Percentiles rank a stretch among this genome's conserved stretches.
These are phyloP conservation scores for Ceratotherium simum DNA, from an alignment of 2,113 vertebrate species.

Conservation along the genomic window DNA sequence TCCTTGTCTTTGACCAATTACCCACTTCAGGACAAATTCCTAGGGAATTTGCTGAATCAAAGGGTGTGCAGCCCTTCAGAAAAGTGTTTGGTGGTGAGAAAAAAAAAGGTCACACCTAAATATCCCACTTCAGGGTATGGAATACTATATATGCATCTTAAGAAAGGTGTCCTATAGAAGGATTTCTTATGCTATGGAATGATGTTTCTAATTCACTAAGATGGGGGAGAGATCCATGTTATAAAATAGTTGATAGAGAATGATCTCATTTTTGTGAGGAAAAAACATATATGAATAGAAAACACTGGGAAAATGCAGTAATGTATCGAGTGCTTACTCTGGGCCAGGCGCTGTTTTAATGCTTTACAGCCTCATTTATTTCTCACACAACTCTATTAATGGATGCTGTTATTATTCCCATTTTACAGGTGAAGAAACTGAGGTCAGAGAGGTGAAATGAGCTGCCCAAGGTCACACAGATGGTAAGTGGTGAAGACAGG, in stretches of 20 bases:
- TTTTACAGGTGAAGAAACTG: constrained; percentile 34
- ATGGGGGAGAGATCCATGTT: background rate
- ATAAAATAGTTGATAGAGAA: background rate
- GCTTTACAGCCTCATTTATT: background rate
- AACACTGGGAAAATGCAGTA: background rate
- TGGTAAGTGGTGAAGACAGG: background rate
- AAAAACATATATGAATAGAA: background rate
- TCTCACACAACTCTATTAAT: background rate
- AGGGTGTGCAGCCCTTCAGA: too few species aligned
- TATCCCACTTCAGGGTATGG: background rate
- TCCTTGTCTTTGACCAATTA: too few species aligned
- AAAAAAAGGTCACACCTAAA: background rate
- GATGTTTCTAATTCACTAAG: background rate
- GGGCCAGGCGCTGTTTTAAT: background rate
- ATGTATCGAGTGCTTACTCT: background rate
- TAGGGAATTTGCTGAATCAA: too few species aligned
- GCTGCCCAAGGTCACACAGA: background rate
- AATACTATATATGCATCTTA: background rate
- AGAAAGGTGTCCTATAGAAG: background rate
- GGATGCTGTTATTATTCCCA: background rate
- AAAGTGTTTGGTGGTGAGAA: background rate
- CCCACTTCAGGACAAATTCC: too few species aligned
- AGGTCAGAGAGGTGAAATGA: background rate
- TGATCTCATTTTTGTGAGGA: background rate
- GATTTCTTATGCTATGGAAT: background rate